Evolutionary conservation across 2,113 vertebrate genomes (phyloP), one percentile per base, ranked within the genome.

Genomic region (Sarotherodon lohbergeri): DNA sequence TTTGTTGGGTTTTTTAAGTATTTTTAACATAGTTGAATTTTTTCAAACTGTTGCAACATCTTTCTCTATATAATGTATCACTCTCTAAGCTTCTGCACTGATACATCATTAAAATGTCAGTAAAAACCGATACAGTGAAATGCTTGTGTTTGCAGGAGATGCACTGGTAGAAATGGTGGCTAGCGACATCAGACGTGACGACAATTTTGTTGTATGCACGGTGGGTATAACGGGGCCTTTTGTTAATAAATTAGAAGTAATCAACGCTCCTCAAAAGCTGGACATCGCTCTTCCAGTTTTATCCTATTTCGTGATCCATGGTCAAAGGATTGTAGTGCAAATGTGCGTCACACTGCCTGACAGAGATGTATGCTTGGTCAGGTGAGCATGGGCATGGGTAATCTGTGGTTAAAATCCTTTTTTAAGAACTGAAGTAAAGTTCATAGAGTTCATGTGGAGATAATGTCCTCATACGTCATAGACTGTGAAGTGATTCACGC

Each of bases 181-280:
- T 24, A 2, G 3, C 0, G 2, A 71, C 36, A 43, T 5, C 9
- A 24, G 66, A 16, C 13, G 5, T 71, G 5, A 39, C 6, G 1
- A 27, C 39, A 71, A 27, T 24, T 73, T 71, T 27, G n/a, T 24
- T 24, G 12, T 16, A 36, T 0, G 32, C 61, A 24, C 9, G 39
- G 39, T 8, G 12, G 39, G 66, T 14, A 43, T 71, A 71, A 43
- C 9, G 8, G 41, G 68, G 3, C 41, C 22, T 27, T 48, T 73
- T 17, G 3, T 17, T 43, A 46, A 27, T 3, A 27, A 73, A 48
- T 29, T 73, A 17, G 41, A 73, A 27, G 68, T 46, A 73, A 73
- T 46, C 41, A 46, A 16, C 2, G 1, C 22, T 73, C 13, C 8
- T 27, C 39, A 46, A 17, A 73, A 73, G 13, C 16, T 46, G 8